phyloP scores from a whole-genome alignment of 1,140 invertebrate species.

The Leptopilina boulardi region DNA sequence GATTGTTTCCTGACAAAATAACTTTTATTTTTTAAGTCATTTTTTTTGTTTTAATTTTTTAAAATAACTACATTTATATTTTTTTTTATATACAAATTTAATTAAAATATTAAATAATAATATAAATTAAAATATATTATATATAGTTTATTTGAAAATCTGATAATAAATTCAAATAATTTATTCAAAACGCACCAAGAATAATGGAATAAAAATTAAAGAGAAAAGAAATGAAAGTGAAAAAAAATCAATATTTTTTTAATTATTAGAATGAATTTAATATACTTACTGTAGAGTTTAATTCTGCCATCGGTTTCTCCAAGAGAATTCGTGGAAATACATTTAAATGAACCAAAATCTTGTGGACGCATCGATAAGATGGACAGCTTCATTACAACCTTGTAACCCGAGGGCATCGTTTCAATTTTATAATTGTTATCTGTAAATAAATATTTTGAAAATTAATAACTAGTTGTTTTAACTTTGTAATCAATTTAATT shows the following conservation, averaged over 20 bases:
- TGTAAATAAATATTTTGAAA: conserved; percentile 43
- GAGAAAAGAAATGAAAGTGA: no score
- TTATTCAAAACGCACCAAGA: no score
- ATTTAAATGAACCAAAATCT: conserved; percentile 80
- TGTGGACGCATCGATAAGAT: conserved; percentile 77
- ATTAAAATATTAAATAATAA: no score
- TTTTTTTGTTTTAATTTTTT: background rate
- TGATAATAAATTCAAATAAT: no score
- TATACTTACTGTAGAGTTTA: conserved; percentile 79
- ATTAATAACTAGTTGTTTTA: no score
- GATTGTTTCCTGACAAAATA: conserved; percentile 22
- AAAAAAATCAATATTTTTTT: background rate
- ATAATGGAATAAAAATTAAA: no score
- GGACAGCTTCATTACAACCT: conserved; percentile 78
- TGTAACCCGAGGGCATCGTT: conserved; percentile 74
- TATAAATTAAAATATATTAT: no score
- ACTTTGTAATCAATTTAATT: no score
- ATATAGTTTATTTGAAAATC: no score
- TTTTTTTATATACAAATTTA: no score
- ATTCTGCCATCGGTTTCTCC: conserved; percentile 80
- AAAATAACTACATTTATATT: no score
- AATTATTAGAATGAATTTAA: background rate
- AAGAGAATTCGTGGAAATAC: conserved; percentile 80
- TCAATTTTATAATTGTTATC: conserved; percentile 78
- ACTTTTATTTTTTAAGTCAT: background rate